Percentiles rank a stretch among this genome's conserved stretches.
Evolutionary conservation across 53 echinoderm and acorn worm species (phyloP).

Genomic region (Patiria pectinifera): DNA sequence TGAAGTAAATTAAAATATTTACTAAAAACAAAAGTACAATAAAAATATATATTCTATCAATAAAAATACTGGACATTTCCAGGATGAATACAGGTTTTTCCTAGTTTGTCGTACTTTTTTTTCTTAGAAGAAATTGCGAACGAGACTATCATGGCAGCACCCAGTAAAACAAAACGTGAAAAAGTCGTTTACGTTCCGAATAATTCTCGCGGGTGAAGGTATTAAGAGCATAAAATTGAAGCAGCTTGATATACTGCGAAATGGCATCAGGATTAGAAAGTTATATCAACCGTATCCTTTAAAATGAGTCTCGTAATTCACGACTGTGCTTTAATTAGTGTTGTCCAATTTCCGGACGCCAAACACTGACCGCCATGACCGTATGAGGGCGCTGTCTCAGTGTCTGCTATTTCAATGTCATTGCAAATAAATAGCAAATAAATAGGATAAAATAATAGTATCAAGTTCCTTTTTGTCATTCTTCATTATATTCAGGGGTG

Average conservation of each 20-base stretch:
- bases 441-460: too few relatives aligned
- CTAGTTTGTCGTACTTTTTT: too few relatives aligned
- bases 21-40: too few relatives aligned
- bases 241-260: not conserved
- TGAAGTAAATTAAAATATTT: too few relatives aligned
- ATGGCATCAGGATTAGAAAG: slow-evolving; percentile 90
- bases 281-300: slow-evolving; percentile 97
- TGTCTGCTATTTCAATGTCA: too few relatives aligned
- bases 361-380: not conserved
- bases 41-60: too few relatives aligned
- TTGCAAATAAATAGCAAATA: not conserved
- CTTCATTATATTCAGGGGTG: too few relatives aligned
- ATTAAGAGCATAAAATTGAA: not conserved
- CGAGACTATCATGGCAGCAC: slow-evolving; percentile 52
- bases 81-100: too few relatives aligned
- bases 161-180: slow-evolving; percentile 55
- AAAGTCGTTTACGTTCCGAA: not conserved
- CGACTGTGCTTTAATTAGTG: not conserved
- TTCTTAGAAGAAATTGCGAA: not conserved
- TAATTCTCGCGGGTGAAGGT: not conserved
- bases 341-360: not conserved
- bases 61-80: too few relatives aligned
- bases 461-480: too few relatives aligned
- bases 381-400: too few relatives aligned
- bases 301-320: not conserved